Percentiles rank a stretch among this genome's conserved stretches.
Conservation (phyloP, 2,113 vertebrate genomes). For the Lynx canadensis region DNA sequence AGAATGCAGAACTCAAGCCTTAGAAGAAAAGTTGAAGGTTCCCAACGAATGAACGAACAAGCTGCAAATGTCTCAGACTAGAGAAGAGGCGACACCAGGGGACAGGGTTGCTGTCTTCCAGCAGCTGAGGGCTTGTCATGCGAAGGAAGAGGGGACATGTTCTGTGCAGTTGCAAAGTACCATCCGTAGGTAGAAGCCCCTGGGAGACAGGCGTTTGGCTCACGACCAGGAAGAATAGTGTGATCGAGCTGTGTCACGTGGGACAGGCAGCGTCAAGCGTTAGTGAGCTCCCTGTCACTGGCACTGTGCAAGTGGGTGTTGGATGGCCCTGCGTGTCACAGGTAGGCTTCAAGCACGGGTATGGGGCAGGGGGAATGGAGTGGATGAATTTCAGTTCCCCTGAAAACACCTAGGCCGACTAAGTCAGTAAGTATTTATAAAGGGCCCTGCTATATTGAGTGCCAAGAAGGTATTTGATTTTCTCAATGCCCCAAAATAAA, state of each 20-base stretch:
- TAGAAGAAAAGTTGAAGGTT: neutral
- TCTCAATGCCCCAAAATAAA: conserved; percentile 12
- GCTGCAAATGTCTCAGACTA: too few relatives aligned
- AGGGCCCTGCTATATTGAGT: neutral
- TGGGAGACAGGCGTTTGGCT: neutral
- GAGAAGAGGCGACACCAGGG: neutral
- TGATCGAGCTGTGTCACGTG: neutral
- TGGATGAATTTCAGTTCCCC: neutral
- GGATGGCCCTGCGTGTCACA: neutral
- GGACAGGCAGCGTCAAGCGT: neutral
- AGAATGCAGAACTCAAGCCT: neutral
- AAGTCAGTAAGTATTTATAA: neutral
- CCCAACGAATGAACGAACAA: neutral
- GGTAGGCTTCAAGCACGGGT: neutral
- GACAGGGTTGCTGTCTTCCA: neutral
- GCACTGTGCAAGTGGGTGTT: neutral
- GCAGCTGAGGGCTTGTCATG: neutral
- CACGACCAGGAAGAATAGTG: neutral
- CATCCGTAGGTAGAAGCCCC: neutral
- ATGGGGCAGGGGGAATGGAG: neutral
- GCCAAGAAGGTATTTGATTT: neutral
- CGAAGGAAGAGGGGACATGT: neutral
- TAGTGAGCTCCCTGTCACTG: neutral
- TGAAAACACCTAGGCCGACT: neutral
- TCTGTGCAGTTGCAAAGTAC: neutral